Conservation (phyloP, 2,113 vertebrate genomes). For the Zosterops japonicus region DNA sequence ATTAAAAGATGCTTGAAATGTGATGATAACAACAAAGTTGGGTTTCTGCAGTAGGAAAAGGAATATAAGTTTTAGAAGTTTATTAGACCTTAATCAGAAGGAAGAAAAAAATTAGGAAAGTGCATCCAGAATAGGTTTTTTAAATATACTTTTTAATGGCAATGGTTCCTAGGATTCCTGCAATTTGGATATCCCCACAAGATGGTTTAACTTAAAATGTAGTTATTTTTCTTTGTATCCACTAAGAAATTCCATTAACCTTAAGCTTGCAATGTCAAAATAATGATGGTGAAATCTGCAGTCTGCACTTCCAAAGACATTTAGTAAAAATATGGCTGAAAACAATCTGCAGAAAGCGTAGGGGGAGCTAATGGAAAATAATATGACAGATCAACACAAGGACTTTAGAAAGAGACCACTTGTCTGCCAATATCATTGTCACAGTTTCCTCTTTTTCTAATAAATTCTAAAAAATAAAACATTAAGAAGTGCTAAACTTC, state of each 20-base stretch:
- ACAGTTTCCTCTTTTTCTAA: neutral
- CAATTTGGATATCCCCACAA: neutral
- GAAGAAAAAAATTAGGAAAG: neutral
- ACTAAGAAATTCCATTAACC: slow-evolving; percentile 35
- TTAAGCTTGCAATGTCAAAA: slow-evolving; percentile 33
- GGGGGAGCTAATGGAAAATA: slow-evolving; percentile 42
- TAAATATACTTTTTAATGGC: neutral
- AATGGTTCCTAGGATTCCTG: neutral
- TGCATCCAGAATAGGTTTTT: neutral
- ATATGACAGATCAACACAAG: slow-evolving; percentile 13
- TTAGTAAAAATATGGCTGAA: slow-evolving; percentile 40
- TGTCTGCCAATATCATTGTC: slow-evolving; percentile 5
- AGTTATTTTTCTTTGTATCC: slow-evolving; percentile 5
- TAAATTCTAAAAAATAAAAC: slow-evolving; percentile 23
- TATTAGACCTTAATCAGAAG: neutral
- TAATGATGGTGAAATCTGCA: neutral
- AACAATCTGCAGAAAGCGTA: slow-evolving; percentile 14
- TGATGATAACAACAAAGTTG: neutral
- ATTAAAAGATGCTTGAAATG: neutral
- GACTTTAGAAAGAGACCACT: neutral
- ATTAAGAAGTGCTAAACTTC: neutral
- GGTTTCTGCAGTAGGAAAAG: neutral
- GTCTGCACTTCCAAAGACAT: slow-evolving; percentile 40
- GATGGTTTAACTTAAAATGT: neutral
- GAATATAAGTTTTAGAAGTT: neutral